These are phyloP conservation scores for Diabrotica virgifera DNA, from an alignment of 1,140 invertebrate genomes.

Conservation along the genomic window DNA sequence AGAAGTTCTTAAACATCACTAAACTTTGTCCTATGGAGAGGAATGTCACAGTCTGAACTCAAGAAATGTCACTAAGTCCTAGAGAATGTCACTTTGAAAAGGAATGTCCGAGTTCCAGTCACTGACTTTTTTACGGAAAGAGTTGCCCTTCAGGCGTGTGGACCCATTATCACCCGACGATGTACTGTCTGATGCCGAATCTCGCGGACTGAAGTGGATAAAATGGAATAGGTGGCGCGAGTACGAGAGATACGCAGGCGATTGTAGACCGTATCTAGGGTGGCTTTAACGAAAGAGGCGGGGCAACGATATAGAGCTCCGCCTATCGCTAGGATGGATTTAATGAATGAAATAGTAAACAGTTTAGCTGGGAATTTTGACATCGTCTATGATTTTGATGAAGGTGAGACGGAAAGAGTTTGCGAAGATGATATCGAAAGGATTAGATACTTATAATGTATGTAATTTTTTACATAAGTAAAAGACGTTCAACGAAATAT, in stretches of 20 bases:
- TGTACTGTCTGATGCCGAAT: constrained; percentile 39
- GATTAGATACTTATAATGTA: too few species aligned
- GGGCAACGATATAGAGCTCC: constrained; percentile 10
- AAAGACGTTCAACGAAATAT: too few species aligned
- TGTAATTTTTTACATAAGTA: too few species aligned
- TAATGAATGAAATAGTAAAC: constrained; percentile 43
- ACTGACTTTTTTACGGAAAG: too few species aligned
- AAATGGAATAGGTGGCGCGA: constrained; percentile 19
- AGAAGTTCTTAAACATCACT: not conserved
- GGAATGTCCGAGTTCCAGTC: too few species aligned
- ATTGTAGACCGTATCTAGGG: constrained; percentile 25
- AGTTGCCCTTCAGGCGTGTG: constrained; percentile 24
- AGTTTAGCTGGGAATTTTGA: constrained; percentile 31
- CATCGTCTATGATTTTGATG: not conserved
- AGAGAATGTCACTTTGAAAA: not conserved
- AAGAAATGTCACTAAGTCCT: not conserved
- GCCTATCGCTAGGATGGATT: constrained; percentile 38
- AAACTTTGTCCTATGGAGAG: not conserved
- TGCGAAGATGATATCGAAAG: too few species aligned
- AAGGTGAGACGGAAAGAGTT: not conserved
- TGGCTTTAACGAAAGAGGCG: constrained; percentile 24
- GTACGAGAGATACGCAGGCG: not conserved
- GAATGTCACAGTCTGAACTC: too few species aligned
- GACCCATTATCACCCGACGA: constrained; percentile 32
- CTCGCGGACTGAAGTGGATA: constrained; percentile 34